Conservation (phyloP, 2,797 vertebrate species). For the Falco rusticolus region DNA sequence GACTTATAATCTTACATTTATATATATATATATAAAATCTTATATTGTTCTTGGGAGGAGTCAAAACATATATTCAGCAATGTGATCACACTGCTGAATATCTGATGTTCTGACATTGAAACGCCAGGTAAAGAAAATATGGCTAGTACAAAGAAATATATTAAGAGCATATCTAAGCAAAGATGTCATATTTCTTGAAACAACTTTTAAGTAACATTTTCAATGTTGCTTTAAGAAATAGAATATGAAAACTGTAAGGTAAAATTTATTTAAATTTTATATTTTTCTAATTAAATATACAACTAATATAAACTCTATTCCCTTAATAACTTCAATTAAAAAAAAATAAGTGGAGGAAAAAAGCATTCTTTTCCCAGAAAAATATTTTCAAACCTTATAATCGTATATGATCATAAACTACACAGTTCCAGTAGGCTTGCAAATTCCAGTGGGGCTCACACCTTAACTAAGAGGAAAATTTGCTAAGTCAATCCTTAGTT, state of each 20-base stretch:
- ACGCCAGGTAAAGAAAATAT: neutral
- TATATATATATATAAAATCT: neutral
- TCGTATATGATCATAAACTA: neutral
- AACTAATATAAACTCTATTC: neutral
- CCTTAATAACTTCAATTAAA: neutral
- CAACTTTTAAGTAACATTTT: neutral
- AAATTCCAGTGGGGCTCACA: neutral
- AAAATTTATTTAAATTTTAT: neutral
- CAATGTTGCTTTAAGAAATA: neutral
- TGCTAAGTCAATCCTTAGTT: neutral
- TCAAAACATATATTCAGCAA: neutral
- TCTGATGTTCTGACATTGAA: neutral
- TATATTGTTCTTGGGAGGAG: neutral
- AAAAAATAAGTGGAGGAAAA: neutral
- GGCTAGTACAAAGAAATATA: neutral
- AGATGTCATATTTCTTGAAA: neutral
- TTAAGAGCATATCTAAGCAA: neutral
- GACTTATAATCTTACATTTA: neutral
- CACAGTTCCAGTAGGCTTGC: neutral
- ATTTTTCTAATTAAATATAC: neutral
- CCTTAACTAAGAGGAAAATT: neutral
- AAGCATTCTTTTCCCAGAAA: neutral
- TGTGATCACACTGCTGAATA: fast-evolving
- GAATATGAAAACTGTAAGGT: neutral
- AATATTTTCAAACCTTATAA: neutral